These are phyloP conservation scores for Octodon degus DNA, from an alignment of 2,113 vertebrate species.

Conservation along the genomic window DNA sequence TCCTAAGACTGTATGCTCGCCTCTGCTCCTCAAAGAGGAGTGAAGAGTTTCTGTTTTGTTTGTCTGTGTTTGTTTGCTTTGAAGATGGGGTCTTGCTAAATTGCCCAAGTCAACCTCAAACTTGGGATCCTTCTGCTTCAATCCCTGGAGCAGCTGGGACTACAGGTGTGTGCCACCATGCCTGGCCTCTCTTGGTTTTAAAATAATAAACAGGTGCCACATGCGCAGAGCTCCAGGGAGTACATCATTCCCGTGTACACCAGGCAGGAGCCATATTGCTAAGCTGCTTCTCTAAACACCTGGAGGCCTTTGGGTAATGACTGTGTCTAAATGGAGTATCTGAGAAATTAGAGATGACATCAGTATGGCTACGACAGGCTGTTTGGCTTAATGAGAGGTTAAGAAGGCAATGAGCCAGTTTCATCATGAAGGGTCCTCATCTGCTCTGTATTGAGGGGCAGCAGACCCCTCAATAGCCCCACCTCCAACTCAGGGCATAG, in stretches of 20 bases:
- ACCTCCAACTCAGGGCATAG: background rate
- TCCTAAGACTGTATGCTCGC: background rate
- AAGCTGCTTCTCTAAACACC: background rate
- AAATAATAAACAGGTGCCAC: background rate
- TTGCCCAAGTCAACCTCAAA: background rate
- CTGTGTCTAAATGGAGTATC: background rate
- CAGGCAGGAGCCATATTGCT: background rate
- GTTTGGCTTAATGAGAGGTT: background rate
- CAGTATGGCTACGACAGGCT: background rate
- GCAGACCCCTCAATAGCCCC: background rate
- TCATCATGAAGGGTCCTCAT: accelerated
- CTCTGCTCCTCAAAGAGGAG: too few species aligned
- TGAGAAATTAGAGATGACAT: background rate
- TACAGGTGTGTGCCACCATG: background rate
- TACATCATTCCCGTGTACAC: accelerated
- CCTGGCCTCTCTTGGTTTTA: background rate
- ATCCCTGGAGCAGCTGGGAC: background rate
- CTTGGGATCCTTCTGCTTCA: background rate
- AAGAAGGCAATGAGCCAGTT: background rate
- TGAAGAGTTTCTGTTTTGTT: background rate
- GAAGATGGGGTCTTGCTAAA: background rate
- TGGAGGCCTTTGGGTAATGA: slow-evolving; percentile 37
- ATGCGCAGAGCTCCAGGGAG: background rate
- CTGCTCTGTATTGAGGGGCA: background rate
- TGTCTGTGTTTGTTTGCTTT: background rate